Percentiles rank a stretch among this genome's conserved stretches.
phyloP scores from a whole-genome alignment of 2,797 vertebrate species.

The Diglossa cyanea region DNA sequence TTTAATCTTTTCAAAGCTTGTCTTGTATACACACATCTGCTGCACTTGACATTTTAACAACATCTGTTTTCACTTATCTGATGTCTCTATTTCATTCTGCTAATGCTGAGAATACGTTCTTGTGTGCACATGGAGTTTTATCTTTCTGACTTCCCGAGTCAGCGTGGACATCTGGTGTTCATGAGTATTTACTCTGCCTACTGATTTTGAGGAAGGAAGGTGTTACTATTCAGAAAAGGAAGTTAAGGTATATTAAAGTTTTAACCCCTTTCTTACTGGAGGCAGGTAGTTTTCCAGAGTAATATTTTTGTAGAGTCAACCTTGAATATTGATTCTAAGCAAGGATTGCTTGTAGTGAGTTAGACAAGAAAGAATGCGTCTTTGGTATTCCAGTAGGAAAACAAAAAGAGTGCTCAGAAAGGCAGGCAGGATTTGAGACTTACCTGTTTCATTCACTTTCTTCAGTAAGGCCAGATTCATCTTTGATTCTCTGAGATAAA shows the following conservation, averaged over 20 bases:
- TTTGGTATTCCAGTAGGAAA: neutral
- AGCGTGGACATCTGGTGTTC: neutral
- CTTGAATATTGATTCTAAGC: neutral
- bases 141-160: neutral
- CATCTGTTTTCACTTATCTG: conserved; percentile 54
- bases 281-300: neutral
- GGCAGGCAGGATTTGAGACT: neutral
- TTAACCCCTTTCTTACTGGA: neutral
- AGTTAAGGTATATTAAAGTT: neutral
- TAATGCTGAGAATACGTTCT: conserved; percentile 12
- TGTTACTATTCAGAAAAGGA: conserved; percentile 8
- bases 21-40: conserved; percentile 18
- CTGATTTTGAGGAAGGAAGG: conserved; percentile 10
- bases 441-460: neutral
- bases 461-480: neutral
- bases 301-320: neutral
- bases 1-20: conserved; percentile 29
- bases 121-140: neutral
- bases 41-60: conserved; percentile 48
- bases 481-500: neutral
- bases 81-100: conserved; percentile 26
- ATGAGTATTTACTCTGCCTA: neutral
- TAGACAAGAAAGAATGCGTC: neutral
- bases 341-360: neutral
- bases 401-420: neutral